Conservation (phyloP, 2,113 vertebrate species). For the Eupsittula cactorum region DNA sequence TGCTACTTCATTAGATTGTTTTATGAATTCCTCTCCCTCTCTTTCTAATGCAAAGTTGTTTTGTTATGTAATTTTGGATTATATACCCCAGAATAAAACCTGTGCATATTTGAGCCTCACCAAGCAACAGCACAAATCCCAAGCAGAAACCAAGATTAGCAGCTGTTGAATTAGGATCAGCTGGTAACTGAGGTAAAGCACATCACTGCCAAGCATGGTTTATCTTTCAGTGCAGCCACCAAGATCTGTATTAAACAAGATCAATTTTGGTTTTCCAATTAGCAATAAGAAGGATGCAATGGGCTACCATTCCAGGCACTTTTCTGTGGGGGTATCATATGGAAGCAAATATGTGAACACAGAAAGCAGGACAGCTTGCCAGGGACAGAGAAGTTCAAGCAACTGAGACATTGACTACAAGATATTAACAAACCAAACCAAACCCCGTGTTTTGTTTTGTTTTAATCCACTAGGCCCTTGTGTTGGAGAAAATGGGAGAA, state of each 20-base stretch:
- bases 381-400: not conserved
- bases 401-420: not conserved
- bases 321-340: not conserved
- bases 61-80: not conserved
- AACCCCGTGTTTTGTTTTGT: not conserved
- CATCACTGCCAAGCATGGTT: not conserved
- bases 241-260: not conserved
- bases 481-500: not conserved
- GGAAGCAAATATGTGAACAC: not conserved
- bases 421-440: not conserved
- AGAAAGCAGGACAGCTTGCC: not conserved
- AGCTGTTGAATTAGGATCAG: not conserved
- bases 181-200: not conserved
- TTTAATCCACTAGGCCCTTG: not conserved
- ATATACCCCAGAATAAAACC: not conserved
- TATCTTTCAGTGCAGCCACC: not conserved
- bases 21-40: not conserved
- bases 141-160: not conserved
- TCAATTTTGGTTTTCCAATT: not conserved
- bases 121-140: not conserved
- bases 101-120: not conserved
- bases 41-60: not conserved
- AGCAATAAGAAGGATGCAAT: not conserved
- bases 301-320: not conserved
- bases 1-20: not conserved